Evolutionary conservation across 2,888 invertebrate species (phyloP).

Genomic region (Lysandra bellargus): DNA sequence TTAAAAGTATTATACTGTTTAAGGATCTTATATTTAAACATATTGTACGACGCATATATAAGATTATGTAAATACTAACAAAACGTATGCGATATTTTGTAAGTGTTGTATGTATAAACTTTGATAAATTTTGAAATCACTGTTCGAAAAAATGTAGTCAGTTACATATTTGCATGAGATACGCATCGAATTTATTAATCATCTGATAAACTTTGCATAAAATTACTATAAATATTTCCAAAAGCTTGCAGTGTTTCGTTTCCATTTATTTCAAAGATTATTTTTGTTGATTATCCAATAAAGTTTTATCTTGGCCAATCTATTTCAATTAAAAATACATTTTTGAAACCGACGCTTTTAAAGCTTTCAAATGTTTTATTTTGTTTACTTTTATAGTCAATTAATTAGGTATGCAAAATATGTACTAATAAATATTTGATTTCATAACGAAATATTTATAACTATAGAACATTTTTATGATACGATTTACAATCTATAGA

Average conservation of each 20-base stretch:
- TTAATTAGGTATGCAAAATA: neutral
- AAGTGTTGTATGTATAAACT: neutral
- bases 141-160: neutral
- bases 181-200: neutral
- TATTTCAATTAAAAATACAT: conserved; percentile 9
- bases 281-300: neutral
- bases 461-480: neutral
- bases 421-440: neutral
- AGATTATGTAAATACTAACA: conserved; percentile 2
- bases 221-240: neutral
- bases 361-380: neutral
- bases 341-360: neutral
- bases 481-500: neutral
- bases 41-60: neutral
- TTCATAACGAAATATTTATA: neutral
- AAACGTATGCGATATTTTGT: neutral
- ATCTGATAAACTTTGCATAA: neutral
- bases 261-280: neutral
- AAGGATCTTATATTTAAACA: neutral
- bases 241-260: neutral
- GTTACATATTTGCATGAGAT: neutral
- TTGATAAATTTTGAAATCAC: neutral
- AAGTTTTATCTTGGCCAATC: neutral
- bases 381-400: neutral
- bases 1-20: conserved; percentile 7